phyloP scores from a whole-genome alignment of 2,797 vertebrate genomes.

The Sus cebifrons region DNA sequence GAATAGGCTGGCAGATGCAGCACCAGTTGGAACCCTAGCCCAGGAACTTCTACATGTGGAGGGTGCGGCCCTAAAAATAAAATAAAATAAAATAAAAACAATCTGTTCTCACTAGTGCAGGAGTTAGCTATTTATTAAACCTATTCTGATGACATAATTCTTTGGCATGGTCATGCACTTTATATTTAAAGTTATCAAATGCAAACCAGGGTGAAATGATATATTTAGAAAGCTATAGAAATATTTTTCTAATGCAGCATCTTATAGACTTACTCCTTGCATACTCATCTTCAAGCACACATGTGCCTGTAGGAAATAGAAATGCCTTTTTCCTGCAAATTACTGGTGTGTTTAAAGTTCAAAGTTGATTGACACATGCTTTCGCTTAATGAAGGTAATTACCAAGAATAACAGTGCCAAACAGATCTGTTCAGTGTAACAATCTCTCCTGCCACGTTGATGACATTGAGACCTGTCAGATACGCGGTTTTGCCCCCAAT shows the following conservation, averaged over 20 bases:
- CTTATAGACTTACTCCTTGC: not conserved
- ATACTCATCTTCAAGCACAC: conserved; percentile 74
- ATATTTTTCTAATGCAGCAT: not conserved
- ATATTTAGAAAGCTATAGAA: conserved; percentile 27
- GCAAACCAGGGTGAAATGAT: conserved; percentile 60
- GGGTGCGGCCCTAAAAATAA: no score
- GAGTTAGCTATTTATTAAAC: conserved; percentile 27
- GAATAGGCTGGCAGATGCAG: no score
- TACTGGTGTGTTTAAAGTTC: conserved; percentile 93
- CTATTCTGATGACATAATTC: not conserved
- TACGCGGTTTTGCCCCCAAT: conserved; percentile 87
- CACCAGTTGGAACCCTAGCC: no score
- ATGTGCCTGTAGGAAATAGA: conserved; percentile 84
- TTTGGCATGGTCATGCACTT: conserved; percentile 5
- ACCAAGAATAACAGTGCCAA: conserved; percentile 97
- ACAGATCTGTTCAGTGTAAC: conserved; percentile 98
- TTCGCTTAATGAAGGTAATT: conserved; percentile 99
- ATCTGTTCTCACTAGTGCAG: not conserved
- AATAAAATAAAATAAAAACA: not conserved
- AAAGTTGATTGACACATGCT: conserved; percentile 98
- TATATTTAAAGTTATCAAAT: conserved; percentile 52
- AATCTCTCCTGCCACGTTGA: conserved; percentile 86
- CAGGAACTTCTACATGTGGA: no score
- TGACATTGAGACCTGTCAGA: conserved; percentile 94
- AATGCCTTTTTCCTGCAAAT: conserved; percentile 88